Conservation (phyloP, 1,140 invertebrate genomes). For the Ladona fulva region DNA sequence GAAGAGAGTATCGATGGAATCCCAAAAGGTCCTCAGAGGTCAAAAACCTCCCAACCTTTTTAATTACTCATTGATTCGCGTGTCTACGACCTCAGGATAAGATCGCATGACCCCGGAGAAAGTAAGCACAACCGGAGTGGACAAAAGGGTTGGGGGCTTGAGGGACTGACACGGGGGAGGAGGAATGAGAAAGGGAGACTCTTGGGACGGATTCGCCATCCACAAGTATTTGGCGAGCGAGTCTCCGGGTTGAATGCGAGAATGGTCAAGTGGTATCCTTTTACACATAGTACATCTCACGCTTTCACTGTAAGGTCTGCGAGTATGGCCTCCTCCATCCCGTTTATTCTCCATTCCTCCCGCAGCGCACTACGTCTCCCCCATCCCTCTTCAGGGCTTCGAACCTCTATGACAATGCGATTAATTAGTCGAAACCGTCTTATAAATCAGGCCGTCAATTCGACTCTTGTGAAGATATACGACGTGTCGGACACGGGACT, state of each 20-base stretch:
- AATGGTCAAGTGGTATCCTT: neutral
- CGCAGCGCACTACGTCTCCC: neutral
- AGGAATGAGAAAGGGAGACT: no score
- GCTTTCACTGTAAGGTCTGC: neutral
- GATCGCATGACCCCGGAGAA: neutral
- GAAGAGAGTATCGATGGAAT: no score
- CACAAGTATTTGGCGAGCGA: neutral
- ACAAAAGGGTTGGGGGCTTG: neutral
- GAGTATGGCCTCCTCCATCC: neutral
- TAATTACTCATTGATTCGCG: no score
- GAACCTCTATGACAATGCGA: constrained; percentile 2
- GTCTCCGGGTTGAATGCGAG: neutral
- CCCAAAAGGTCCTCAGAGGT: no score
- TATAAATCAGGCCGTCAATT: constrained; percentile 5
- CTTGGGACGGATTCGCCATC: neutral
- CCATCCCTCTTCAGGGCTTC: neutral
- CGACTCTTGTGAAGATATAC: neutral
- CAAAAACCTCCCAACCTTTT: no score
- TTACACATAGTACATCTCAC: neutral
- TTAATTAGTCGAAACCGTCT: neutral
- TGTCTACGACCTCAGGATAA: no score
- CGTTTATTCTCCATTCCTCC: neutral
- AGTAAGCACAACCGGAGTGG: neutral
- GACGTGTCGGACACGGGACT: neutral
- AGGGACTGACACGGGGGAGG: neutral